Percentiles rank a stretch among this genome's conserved stretches.
These are phyloP conservation scores for Phrynosoma platyrhinos DNA, from an alignment of 2,113 vertebrate species.

Conservation along the genomic window DNA sequence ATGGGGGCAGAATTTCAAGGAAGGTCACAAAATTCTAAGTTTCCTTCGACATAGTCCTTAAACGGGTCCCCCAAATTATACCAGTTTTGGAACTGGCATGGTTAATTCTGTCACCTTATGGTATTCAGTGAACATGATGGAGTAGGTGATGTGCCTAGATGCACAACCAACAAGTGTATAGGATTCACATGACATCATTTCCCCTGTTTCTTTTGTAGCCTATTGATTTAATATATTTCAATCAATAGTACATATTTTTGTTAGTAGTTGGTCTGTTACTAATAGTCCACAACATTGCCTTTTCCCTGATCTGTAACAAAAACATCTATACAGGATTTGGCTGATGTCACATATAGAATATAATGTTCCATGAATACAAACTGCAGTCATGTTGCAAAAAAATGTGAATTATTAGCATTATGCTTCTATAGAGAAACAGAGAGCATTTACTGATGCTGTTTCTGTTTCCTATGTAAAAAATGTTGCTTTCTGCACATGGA, in stretches of 20 bases:
- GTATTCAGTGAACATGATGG: background rate
- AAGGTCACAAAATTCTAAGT: background rate
- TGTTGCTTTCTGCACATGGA: too few species aligned
- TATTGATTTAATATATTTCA: background rate
- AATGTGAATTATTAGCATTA: background rate
- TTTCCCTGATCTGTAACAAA: slow-evolving; percentile 44
- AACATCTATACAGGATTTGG: slow-evolving; percentile 46
- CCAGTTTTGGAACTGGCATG: background rate
- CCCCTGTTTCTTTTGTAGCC: background rate
- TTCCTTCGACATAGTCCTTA: background rate
- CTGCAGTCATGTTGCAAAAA: background rate
- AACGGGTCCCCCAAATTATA: background rate
- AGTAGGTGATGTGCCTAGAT: background rate
- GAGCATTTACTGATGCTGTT: background rate
- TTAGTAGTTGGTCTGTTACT: background rate
- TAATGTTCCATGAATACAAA: slow-evolving; percentile 7
- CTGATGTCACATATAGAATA: slow-evolving; percentile 22
- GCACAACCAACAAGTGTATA: too few species aligned
- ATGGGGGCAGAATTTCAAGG: background rate
- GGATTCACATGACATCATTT: background rate
- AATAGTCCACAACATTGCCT: slow-evolving; percentile 43
- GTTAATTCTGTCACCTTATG: background rate
- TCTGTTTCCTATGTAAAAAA: too few species aligned
- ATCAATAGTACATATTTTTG: background rate
- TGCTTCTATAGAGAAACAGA: background rate